Evolutionary conservation across 2,797 vertebrate species (phyloP), one percentile per base, ranked within the genome.

Genomic region (Tapera naevia): DNA sequence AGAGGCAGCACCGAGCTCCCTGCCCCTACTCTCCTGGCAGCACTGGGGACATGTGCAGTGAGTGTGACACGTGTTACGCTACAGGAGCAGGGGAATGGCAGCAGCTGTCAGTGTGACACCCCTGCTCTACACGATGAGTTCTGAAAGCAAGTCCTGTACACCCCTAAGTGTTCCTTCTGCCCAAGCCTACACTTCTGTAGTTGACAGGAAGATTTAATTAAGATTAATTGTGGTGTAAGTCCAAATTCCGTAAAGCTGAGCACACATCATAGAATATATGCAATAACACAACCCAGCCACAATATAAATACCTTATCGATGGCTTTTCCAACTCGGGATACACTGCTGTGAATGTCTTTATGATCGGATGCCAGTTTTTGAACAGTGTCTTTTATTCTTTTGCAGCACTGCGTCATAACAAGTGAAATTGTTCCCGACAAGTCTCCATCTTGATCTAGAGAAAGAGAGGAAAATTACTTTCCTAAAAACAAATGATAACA

Each of bases 281-380:
- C 1, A 5, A 11, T 8, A 67, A 64, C 11, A 74, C 15, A 82
- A 64, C 19, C 37, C 76, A 80, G 70, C 6, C 75, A 70, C 54
- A 89, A 41, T 25, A 46, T 10, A 69, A 94, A 48, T 97, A 98
- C 98, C 98, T 98, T 98, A 91, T 98, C 98, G 76, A 98, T 98
- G 96, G 98, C 98, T 98, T 98, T 98, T 93, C 98, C 98, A 88
- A 98, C 98, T 62, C 98, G 91, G 91, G 98, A 98, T 30, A 98
- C 98, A 1, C 98, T 98, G 97, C 98, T 98, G 95, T 98, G 98
- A 81, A 98, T 98, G 95, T 98, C 98, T 93, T 98, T 98, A 92
- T 98, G 98, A 91, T 98, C 98, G 0, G 98, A 98, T 64, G 98
- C 98, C 97, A 98, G 94, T 83, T 98, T 98, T 3, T 98, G 98